Evolutionary conservation across 2,113 vertebrate genomes (phyloP), one percentile per base, ranked within the genome.

Genomic region (Thunnus maccoyii): DNA sequence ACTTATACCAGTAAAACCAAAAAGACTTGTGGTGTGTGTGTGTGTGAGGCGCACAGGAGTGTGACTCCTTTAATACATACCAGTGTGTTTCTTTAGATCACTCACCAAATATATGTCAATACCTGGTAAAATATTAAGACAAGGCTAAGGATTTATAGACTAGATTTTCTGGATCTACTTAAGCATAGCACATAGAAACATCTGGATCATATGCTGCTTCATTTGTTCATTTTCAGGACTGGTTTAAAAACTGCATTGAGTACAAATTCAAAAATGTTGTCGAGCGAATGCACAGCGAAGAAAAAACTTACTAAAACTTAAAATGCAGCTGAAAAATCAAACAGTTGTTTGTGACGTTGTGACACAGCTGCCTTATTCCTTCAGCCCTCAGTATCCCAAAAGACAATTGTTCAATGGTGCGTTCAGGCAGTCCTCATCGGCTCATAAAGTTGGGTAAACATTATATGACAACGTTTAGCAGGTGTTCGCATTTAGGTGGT

Each of bases 391-490:
- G 25, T 22, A 48, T 65, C 11, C 58, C 17, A 18, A 58, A 70
- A 58, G 44, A 71, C 58, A 13, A 61, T 56, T 7, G 17, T 76
- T 86, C 72, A 78, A 86, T 20, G 0, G 65, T 46, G 36, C 7
- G 15, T 58, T 55, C 15, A 25, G 12, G 72, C 47, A 47, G 60
- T 66, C 80, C 60, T 67, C 14, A 13, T 18, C 5, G 7, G 65
- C 76, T 88, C 73, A 48, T 82, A 76, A 84, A 80, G 88, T 55
- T 82, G 32, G 15, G 46, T 82, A 82, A 82, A 85, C 47, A 20
- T 55, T 14, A 22, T 20, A 54, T 66, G 64, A 64, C 69, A 57
- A 51, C 15, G 15, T 73, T 74, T 57, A 60, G 54, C 76, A 80
- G 46, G 66, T 47, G 61, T 55, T 60, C 60, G 71, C 4, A 7